Conservation (phyloP, 2,888 invertebrate species). For the Stenolophus ochropezus region DNA sequence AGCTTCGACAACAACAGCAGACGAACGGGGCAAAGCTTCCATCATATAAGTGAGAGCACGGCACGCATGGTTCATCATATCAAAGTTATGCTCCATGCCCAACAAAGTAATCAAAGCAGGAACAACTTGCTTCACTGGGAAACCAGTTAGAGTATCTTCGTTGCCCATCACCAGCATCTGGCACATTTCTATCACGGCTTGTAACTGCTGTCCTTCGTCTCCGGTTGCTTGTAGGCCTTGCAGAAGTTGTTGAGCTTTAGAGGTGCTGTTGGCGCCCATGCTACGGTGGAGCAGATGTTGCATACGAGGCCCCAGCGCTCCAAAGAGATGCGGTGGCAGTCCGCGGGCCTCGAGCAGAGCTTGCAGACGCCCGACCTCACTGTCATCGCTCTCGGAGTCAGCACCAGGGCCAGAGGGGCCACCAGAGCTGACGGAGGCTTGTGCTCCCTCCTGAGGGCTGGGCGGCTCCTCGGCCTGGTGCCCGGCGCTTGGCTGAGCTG, state of each 20-base stretch:
- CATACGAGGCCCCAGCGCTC: constrained; percentile 96
- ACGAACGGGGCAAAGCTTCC: constrained; percentile 97
- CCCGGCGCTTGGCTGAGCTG: constrained; percentile 16
- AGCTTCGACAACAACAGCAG: constrained; percentile 96
- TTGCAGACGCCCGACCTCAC: constrained; percentile 96
- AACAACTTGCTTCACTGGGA: constrained; percentile 98
- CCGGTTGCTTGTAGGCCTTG: constrained; percentile 94
- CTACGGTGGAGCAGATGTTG: constrained; percentile 95
- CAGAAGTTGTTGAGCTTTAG: constrained; percentile 94
- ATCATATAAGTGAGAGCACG: constrained; percentile 99
- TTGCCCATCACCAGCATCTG: constrained; percentile 99
- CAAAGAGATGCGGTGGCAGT: constrained; percentile 96
- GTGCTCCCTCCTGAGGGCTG: constrained; percentile 71
- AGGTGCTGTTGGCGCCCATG: constrained; percentile 90
- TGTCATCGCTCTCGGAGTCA: constrained; percentile 90
- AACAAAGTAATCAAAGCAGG: constrained; percentile 94
- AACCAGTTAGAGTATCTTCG: constrained; percentile 98
- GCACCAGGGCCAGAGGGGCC: constrained; percentile 72
- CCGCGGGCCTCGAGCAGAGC: constrained; percentile 96
- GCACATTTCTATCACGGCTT: constrained; percentile 98
- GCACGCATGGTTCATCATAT: constrained; percentile 99
- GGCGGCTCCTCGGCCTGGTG: constrained; percentile 70
- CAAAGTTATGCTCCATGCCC: constrained; percentile 98
- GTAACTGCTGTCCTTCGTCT: constrained; percentile 96
- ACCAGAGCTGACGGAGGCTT: constrained; percentile 69